Evolutionary conservation across 37 sponge, comb jelly and placozoan species (phyloP), one percentile per base, ranked within the genome.

Genomic region (Ephydatia muelleri): DNA sequence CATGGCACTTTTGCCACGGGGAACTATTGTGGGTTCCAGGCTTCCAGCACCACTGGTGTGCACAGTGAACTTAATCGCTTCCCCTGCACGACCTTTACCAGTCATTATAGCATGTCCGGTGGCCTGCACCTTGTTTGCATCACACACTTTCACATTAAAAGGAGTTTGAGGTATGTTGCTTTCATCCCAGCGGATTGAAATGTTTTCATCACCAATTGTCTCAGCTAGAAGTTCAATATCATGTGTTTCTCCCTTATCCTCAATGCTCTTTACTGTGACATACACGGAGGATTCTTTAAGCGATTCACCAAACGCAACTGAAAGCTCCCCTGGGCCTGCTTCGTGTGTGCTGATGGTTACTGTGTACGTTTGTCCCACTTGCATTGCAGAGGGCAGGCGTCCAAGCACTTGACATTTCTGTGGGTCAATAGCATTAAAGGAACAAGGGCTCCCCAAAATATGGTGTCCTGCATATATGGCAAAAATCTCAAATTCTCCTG

Each of bases 401-500:
- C 82, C 83, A 30, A 86, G 73, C 25, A 93, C 70, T 21, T 69
- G 48, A 37, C 90, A 93, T 72, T 87, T 86, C 35, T 48, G 70
- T 67, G 93, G 87, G 76, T 93, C 90, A 21, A 77, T 87, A 16
- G 87, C 90, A 3, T 71, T 80, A 26, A 93, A 40, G 0, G 83
- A 38, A 49, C 89, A 89, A 12, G 93, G 93, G 67, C 87, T 89
- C 21, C 93, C 93, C 5, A 22, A 26, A 49, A 93, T 86, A 31
- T 83, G 77, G 40, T 82, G 81, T 29, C 90, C 93, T 37, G 67
- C 83, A 71, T 76, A 88, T 0, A 70, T 35, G 30, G 88, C 92
- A 27, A 82, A 29, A 9, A 92, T 38, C 16, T 84, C 84, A 65
- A 88, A 88, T 9, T 39, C 68, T 19, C 92, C 92, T 30, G 84